A percentile compares a stretch with the other conserved stretches of the same genome.
Evolutionary conservation across 2,797 vertebrate genomes (phyloP).

Genomic region (Catharus ustulatus): DNA sequence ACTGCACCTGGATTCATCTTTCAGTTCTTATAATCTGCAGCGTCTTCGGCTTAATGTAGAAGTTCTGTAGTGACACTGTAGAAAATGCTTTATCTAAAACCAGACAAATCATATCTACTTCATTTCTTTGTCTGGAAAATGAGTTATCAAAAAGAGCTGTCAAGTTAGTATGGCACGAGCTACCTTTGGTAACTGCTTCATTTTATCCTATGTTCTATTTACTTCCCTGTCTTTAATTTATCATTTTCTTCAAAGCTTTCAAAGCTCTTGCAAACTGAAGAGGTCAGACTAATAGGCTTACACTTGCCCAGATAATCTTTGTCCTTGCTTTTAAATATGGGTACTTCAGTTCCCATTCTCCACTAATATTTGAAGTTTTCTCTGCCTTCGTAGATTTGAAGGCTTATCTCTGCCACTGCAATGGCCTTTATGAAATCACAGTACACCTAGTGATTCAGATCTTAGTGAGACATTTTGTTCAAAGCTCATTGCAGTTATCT

Average conservation of each 20-base stretch:
- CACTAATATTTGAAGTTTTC: conserved; percentile 27
- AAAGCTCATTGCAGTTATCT: neutral
- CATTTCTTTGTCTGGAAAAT: conserved; percentile 42
- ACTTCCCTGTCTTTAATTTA: conserved; percentile 19
- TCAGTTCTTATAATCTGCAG: neutral
- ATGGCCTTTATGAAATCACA: conserved; percentile 47
- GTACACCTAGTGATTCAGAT: conserved; percentile 20
- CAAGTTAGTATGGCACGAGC: neutral
- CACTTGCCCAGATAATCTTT: neutral
- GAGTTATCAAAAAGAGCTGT: conserved; percentile 37
- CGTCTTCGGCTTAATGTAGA: neutral
- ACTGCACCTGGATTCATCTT: neutral
- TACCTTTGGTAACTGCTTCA: neutral
- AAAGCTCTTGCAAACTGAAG: conserved; percentile 22
- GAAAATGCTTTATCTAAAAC: conserved; percentile 32
- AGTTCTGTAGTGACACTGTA: neutral
- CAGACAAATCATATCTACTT: conserved; percentile 32
- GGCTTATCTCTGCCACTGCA: conserved; percentile 24
- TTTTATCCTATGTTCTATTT: conserved; percentile 44
- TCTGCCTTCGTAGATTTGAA: conserved; percentile 39
- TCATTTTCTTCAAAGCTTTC: conserved; percentile 41
- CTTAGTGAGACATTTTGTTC: conserved; percentile 29
- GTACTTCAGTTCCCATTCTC: conserved; percentile 18
- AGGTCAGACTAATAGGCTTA: conserved; percentile 52
- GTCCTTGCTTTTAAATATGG: conserved; percentile 14